Conservation (phyloP, 1,140 invertebrate genomes). For the Rhysida immarginata region DNA sequence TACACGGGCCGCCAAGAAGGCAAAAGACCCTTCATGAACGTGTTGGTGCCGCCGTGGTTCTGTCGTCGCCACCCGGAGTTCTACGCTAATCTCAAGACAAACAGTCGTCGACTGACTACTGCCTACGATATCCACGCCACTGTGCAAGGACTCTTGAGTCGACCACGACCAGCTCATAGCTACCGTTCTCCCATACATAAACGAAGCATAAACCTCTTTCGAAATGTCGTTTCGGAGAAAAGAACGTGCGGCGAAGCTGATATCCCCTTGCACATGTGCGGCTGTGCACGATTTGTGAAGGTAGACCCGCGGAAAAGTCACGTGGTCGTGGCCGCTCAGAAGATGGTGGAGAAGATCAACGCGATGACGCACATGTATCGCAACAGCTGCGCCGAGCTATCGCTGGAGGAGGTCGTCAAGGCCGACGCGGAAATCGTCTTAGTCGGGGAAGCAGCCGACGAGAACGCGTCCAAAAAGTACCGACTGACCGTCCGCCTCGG, state of each 20-base stretch:
- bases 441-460: too few species aligned
- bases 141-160: slow-evolving; percentile 40
- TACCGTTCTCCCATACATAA: slow-evolving; percentile 24
- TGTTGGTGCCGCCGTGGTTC: slow-evolving; percentile 25
- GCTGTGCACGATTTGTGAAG: not conserved
- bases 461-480: not conserved
- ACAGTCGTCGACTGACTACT: slow-evolving; percentile 51
- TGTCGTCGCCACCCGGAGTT: slow-evolving; percentile 20
- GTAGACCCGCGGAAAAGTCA: not conserved
- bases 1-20: slow-evolving; percentile 29
- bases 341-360: not conserved
- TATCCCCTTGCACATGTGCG: not conserved
- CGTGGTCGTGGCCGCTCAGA: not conserved
- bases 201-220: not conserved
- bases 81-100: slow-evolving; percentile 30
- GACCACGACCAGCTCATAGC: slow-evolving; percentile 2
- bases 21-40: slow-evolving; percentile 25
- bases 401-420: not conserved
- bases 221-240: not conserved
- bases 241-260: not conserved
- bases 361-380: not conserved
- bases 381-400: not conserved
- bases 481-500: not conserved
- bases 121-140: slow-evolving; percentile 67
- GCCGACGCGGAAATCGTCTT: not conserved